A percentile compares a stretch with the other conserved stretches of the same genome.
These are phyloP conservation scores for Neoarius graeffei DNA, from an alignment of 2,113 vertebrate species.

Conservation along the genomic window DNA sequence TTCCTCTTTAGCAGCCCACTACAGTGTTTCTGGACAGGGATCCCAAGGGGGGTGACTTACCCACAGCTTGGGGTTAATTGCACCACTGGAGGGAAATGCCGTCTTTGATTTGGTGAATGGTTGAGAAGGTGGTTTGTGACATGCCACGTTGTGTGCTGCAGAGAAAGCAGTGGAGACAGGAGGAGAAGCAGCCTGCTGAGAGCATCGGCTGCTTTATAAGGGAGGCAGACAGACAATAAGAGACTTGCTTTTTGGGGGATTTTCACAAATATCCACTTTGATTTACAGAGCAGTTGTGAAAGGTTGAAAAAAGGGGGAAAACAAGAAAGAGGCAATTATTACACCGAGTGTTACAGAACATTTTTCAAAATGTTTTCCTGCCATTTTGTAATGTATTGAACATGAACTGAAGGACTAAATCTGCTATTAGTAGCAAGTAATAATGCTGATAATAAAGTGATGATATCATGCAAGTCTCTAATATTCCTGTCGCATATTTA, in stretches of 20 bases:
- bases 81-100: constrained; percentile 52
- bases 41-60: constrained; percentile 35
- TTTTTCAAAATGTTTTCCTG: not conserved
- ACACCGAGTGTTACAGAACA: not conserved
- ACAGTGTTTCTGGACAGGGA: constrained; percentile 45
- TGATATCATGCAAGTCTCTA: constrained; percentile 7
- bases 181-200: constrained; percentile 43
- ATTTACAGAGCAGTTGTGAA: constrained; percentile 43
- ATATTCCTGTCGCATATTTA: constrained; percentile 14
- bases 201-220: constrained; percentile 45
- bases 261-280: constrained; percentile 47
- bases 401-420: not conserved
- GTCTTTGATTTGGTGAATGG: constrained; percentile 46
- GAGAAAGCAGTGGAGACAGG: constrained; percentile 30
- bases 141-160: constrained; percentile 22
- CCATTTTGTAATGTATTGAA: not conserved
- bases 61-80: constrained; percentile 55
- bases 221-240: constrained; percentile 33
- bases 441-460: not conserved
- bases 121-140: constrained; percentile 52
- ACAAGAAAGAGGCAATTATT: constrained; percentile 22
- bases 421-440: not conserved
- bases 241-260: constrained; percentile 31
- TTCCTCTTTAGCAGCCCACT: constrained; percentile 40
- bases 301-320: constrained; percentile 14